Base-by-base conservation (phyloP, 2,113 vertebrate species). In the Craseonycteris thonglongyai region DNA sequence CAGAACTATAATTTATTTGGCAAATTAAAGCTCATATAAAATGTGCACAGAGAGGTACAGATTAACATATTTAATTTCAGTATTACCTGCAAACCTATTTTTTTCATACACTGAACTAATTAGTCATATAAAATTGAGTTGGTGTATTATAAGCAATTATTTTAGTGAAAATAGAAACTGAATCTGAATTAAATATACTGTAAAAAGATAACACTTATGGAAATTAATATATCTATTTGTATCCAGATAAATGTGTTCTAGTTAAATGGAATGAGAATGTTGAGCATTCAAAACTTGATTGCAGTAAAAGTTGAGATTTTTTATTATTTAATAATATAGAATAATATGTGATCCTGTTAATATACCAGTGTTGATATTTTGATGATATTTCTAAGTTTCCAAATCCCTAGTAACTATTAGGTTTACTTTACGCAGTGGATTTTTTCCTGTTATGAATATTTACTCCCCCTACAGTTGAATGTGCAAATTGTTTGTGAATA, bases 51-150 rank as follows among this genome's bases (percentile, higher is more conserved):
- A 87, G 97, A 98, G 97, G 97, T 98, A 97, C 96, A 98, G 97
- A 98, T 99, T 99, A 98, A 98, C 98, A 98, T 99, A 98, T 98
- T 99, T 98, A 98, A 99, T 98, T 98, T 98, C 98, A 98, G 94
- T 98, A 98, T 98, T 98, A 99, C 98, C 98, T 98, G 98, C 97
- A 98, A 98, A 98, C 98, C 97, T 98, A 97, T 98, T 98, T 99
- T 98, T 98, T 98, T 90, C 90, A 96, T 97, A 97, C 95, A 95
- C 96, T 96, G 96, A 97, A 98, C 98, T 98, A 98, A 99, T 98
- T 98, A 98, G 98, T 98, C 97, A 98, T 97, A 98, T 98, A 98
- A 99, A 98, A 98, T 98, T 96, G 59, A 98, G 95, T 96, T 96
- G 96, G 94, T 98, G 97, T 98, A 98, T 97, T 98, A 98, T 98